A percentile compares a stretch with the other conserved stretches of the same genome.
phyloP scores from a whole-genome alignment of 1,140 invertebrate genomes.

The Oedothorax gibbosus region DNA sequence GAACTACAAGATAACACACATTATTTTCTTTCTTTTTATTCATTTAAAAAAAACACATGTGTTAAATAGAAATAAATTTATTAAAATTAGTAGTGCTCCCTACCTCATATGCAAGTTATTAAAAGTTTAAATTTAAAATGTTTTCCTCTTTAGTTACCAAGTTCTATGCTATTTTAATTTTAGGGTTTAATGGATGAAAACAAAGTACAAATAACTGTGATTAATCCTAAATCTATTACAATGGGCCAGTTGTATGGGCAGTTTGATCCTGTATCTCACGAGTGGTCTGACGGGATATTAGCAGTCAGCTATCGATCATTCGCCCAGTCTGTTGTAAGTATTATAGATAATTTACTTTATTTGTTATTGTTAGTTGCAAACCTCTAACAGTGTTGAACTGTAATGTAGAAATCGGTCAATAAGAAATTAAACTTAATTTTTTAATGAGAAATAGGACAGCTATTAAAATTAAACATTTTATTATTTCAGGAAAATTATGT shows the following conservation, averaged over 20 bases:
- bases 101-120: neutral
- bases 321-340: slow-evolving; percentile 77
- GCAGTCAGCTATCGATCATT: slow-evolving; percentile 92
- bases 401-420: neutral
- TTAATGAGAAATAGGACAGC: too few relatives aligned
- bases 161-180: slow-evolving; percentile 44
- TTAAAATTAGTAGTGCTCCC: neutral
- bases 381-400: too few relatives aligned
- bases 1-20: too few relatives aligned
- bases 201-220: slow-evolving; percentile 88
- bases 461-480: too few relatives aligned
- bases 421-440: neutral
- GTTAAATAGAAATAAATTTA: neutral
- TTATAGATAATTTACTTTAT: neutral
- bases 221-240: slow-evolving; percentile 96
- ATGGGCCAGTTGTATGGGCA: slow-evolving; percentile 96
- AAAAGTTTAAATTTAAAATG: neutral
- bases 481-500: too few relatives aligned
- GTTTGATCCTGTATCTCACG: slow-evolving; percentile 93
- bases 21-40: neutral
- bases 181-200: slow-evolving; percentile 84
- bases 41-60: neutral
- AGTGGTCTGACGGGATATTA: slow-evolving; percentile 90
- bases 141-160: neutral
- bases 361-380: too few relatives aligned